Base-by-base conservation (phyloP, 2,113 vertebrate species). In the Chascanopsetta lugubris region DNA sequence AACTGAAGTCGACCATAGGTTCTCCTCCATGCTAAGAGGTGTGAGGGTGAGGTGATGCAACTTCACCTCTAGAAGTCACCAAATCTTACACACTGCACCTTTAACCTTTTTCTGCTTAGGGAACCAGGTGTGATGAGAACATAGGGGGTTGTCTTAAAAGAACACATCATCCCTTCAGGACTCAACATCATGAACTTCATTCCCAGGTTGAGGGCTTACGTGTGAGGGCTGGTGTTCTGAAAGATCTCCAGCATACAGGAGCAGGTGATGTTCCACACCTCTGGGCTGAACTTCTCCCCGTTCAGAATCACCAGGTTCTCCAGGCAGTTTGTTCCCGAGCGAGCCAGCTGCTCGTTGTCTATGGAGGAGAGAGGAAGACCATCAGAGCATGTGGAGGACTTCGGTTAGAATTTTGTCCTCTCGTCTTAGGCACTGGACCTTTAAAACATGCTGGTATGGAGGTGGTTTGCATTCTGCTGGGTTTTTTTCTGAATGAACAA, bases 291-390 rank as follows among this genome's bases (percentile, higher is more conserved):
- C 86, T 99, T 99, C 87, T 97, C 93, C 53, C 97, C 97, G 0
- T 95, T 99, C 75, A 97, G 92, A 84, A 99, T 99, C 50, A 99
- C 97, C 79, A 99, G 90, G 84, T 97, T 99, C 91, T 99, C 97
- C 75, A 98, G 87, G 75, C 97, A 99, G 85, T 99, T 99, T 1
- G 95, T 99, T 43, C 97, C 96, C 0, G 97, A 99, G n/a, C 96
- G 94, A 21, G 97, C 96, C 87, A 99, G 84, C 85, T 99, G 97
- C 72, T 99, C 97, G 26, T 98, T 98, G 86, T 99, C 97, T 99
- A 90, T 20, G 72, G 73, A 76, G 1, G 27, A 50, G 10, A 18
- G 11, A 22, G 7, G 24, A 54, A 2, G 7, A 56, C 17, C 15
- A n/a, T 27, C 6, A 45, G 18, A 45, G 26, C 36, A 8, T n/a